Percentiles rank a stretch among this genome's conserved stretches.
Conservation (phyloP, 2,113 vertebrate genomes). For the Zootoca vivipara region DNA sequence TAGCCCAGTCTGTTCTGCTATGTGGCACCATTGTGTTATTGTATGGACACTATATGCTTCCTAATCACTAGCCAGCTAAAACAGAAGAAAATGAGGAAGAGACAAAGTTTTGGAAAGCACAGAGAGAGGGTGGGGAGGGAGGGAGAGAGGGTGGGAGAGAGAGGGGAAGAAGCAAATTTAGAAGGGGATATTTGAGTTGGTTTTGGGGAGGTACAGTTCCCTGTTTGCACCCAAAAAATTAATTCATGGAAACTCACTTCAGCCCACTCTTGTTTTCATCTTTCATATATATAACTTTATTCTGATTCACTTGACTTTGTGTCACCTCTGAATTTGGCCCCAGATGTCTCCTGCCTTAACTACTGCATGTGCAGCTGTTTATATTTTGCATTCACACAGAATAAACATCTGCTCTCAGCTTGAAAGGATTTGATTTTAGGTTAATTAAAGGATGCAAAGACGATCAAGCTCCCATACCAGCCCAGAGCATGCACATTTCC, state of each 20-base stretch:
- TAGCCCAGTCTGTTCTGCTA: not conserved
- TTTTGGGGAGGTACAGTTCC: not conserved
- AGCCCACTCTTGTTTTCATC: not conserved
- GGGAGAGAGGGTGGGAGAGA: too few species aligned
- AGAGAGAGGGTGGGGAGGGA: too few species aligned
- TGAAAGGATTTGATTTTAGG: slow-evolving; percentile 20
- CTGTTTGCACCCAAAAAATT: not conserved
- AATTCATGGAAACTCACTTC: not conserved
- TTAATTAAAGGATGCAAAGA: slow-evolving; percentile 7
- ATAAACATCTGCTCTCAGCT: slow-evolving; percentile 3
- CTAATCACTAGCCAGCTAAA: not conserved
- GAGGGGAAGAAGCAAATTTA: not conserved
- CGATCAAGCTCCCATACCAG: not conserved
- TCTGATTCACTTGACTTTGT: not conserved
- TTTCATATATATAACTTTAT: not conserved
- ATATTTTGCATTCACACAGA: not conserved
- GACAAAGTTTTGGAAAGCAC: too few species aligned
- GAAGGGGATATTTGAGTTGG: not conserved
- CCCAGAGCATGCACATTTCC: not conserved
- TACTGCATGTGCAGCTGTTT: not conserved
- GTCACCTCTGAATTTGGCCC: not conserved
- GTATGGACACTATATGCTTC: not conserved
- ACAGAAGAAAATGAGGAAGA: not conserved
- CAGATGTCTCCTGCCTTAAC: not conserved
- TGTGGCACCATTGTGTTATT: not conserved